Conservation (phyloP, 2,888 invertebrate species). For the Frankliniella intonsa region DNA sequence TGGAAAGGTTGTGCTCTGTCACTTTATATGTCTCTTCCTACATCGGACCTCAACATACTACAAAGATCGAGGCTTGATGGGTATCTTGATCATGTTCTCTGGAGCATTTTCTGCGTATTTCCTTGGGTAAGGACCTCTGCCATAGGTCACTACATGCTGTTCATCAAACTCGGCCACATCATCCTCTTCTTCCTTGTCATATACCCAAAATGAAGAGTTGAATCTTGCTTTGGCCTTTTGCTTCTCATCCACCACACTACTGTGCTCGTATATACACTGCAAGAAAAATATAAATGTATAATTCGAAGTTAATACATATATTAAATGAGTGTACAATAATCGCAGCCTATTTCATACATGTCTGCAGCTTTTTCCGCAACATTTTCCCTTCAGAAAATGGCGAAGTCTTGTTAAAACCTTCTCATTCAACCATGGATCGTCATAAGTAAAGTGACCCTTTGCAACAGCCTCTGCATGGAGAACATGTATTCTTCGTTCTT, state of each 20-base stretch:
- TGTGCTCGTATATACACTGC: neutral
- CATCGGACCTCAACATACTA: too few relatives aligned
- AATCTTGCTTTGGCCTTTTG: neutral
- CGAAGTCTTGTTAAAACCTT: slow-evolving; percentile 40
- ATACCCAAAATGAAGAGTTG: slow-evolving; percentile 9
- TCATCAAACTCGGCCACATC: slow-evolving; percentile 5
- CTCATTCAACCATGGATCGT: slow-evolving; percentile 40
- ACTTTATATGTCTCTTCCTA: too few relatives aligned
- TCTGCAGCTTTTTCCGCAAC: slow-evolving; percentile 43
- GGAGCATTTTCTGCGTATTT: slow-evolving; percentile 3
- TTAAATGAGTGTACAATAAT: neutral
- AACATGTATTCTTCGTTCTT: slow-evolving; percentile 38
- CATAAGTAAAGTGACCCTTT: slow-evolving; percentile 41
- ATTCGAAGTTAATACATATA: neutral
- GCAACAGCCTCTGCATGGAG: slow-evolving; percentile 40
- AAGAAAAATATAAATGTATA: neutral
- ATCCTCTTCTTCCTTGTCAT: neutral
- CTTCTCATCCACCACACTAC: neutral
- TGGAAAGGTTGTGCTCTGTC: too few relatives aligned
- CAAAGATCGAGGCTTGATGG: neutral
- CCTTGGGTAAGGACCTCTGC: neutral
- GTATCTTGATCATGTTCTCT: neutral
- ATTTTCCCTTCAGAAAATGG: slow-evolving; percentile 40
- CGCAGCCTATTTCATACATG: slow-evolving; percentile 36
- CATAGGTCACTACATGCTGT: slow-evolving; percentile 3